phyloP scores from a whole-genome alignment of 1,140 invertebrate species.

The Brachionus manjavacas region DNA sequence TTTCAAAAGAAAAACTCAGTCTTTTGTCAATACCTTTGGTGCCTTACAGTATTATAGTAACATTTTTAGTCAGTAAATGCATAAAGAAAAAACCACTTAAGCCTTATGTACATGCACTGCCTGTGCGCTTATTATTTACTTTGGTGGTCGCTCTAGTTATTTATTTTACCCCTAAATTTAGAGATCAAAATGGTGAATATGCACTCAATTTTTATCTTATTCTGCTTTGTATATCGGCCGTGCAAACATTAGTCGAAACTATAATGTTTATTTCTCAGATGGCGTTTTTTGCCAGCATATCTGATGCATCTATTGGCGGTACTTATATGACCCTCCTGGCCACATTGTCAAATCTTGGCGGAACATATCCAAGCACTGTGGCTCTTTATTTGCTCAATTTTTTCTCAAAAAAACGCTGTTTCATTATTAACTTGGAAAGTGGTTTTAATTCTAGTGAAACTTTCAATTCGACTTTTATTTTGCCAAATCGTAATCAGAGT shows the following conservation, averaged over 20 bases:
- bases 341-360: conserved; percentile 83
- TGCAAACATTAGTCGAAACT: background rate
- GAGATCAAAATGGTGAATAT: background rate
- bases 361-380: background rate
- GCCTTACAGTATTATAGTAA: conserved; percentile 86
- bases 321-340: conserved; percentile 99
- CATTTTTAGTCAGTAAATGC: conserved; percentile 78
- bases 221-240: background rate
- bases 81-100: conserved; percentile 82
- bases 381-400: conserved; percentile 12
- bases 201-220: background rate
- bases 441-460: background rate
- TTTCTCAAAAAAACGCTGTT: background rate
- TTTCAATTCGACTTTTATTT: background rate
- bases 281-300: conserved; percentile 77
- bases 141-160: conserved; percentile 66
- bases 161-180: conserved; percentile 19
- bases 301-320: conserved; percentile 86
- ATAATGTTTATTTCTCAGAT: conserved; percentile 60
- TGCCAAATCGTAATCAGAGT: background rate
- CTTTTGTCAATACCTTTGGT: conserved; percentile 79
- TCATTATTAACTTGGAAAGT: background rate
- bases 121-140: conserved; percentile 66
- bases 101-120: conserved; percentile 81
- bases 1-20: conserved; percentile 88